Percentiles rank a stretch among this genome's conserved stretches.
phyloP scores from a whole-genome alignment of 2,113 vertebrate species.

The Bos indicus region DNA sequence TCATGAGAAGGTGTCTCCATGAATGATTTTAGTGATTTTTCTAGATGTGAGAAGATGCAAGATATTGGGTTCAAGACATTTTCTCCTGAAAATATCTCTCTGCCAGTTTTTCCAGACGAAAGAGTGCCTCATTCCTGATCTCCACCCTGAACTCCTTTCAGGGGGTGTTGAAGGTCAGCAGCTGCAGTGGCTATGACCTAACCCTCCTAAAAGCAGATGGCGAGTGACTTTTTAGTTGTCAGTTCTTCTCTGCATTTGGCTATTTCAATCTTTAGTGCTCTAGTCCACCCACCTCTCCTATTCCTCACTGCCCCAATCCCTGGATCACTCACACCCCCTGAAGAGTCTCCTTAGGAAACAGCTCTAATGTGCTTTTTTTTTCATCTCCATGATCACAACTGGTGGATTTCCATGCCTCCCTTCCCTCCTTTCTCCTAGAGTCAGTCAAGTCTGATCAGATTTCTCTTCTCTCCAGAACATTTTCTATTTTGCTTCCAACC shows the following conservation, averaged over 20 bases:
- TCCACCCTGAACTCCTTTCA: background rate
- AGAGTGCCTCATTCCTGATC: background rate
- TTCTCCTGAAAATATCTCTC: background rate
- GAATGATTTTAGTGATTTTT: background rate
- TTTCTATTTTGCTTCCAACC: background rate
- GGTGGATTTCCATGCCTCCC: background rate
- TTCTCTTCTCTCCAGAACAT: background rate
- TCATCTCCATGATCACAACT: background rate
- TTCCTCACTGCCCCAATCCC: background rate
- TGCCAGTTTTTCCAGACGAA: background rate
- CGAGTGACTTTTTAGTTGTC: background rate
- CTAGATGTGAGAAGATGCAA: background rate
- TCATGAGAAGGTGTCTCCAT: background rate
- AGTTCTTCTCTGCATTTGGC: background rate
- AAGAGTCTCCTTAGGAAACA: background rate
- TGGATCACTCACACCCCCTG: background rate
- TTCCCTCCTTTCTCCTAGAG: background rate
- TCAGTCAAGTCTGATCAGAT: background rate
- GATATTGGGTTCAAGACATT: background rate
- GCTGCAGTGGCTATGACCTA: background rate
- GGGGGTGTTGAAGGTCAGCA: background rate
- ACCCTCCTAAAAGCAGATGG: background rate
- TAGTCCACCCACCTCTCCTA: rapidly evolving
- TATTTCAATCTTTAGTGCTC: background rate
- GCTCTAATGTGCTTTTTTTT: background rate